phyloP scores from a whole-genome alignment of 2,797 vertebrate genomes.

The Molossus alvarezi region DNA sequence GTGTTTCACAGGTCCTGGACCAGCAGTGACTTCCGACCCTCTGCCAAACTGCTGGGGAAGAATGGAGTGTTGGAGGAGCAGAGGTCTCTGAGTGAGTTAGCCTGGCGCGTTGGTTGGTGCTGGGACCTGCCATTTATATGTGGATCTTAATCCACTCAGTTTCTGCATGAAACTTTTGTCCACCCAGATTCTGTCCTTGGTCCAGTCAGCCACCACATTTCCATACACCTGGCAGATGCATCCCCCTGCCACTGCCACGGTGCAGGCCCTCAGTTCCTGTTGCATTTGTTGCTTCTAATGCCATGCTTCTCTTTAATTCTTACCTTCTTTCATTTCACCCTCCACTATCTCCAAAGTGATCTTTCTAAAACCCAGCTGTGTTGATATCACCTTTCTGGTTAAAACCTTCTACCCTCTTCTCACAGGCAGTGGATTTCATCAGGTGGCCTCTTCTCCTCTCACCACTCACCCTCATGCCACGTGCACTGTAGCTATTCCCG shows the following conservation, averaged over 20 bases:
- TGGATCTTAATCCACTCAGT: background rate
- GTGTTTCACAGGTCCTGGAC: background rate
- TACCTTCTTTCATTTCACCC: background rate
- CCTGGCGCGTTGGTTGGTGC: background rate
- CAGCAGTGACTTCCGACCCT: background rate
- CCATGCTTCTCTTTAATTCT: background rate
- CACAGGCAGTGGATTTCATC: background rate
- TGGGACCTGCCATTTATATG: background rate
- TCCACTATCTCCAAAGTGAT: background rate
- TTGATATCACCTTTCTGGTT: background rate
- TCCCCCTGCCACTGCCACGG: fast-evolving
- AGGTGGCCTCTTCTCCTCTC: background rate
- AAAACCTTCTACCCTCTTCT: background rate
- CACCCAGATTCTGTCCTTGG: background rate
- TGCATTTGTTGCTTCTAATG: background rate
- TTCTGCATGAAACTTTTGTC: background rate
- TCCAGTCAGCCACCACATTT: background rate
- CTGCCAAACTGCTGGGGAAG: background rate
- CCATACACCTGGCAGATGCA: fast-evolving
- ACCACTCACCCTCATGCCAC: fast-evolving
- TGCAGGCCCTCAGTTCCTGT: no score
- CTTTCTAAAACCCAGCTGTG: background rate
- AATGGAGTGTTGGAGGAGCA: background rate
- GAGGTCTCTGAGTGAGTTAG: background rate
- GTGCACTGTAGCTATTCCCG: fast-evolving